Percentiles rank a stretch among this genome's conserved stretches.
Evolutionary conservation across 2,888 invertebrate genomes (phyloP).

Genomic region (Drosophila aldrichi): DNA sequence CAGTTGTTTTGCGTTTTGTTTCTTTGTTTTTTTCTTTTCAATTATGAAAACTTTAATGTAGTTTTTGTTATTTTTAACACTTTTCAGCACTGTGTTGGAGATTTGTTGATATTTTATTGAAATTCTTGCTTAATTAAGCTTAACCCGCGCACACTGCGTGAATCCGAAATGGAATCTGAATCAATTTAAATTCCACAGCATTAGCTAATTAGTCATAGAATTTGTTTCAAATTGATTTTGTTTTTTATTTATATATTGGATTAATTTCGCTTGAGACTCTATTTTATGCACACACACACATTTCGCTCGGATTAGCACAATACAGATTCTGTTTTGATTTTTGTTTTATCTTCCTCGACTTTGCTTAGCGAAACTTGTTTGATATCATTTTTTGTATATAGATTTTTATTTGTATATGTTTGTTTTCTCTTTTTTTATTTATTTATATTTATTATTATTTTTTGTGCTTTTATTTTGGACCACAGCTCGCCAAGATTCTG

Average conservation of each 20-base stretch:
- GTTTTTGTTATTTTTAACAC: constrained; percentile 22
- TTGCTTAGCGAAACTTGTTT: constrained; percentile 44
- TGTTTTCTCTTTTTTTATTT: neutral
- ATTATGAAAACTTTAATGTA: constrained; percentile 15
- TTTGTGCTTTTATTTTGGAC: constrained; percentile 23
- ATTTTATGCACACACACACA: constrained; percentile 67
- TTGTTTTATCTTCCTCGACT: constrained; percentile 48
- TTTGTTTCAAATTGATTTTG: constrained; percentile 16
- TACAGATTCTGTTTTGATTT: constrained; percentile 53
- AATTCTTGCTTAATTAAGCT: constrained; percentile 48
- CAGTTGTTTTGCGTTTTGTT: constrained; percentile 11
- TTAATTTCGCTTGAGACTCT: constrained; percentile 39
- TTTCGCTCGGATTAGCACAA: constrained; percentile 66
- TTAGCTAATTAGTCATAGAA: constrained; percentile 70
- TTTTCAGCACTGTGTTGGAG: constrained; percentile 42
- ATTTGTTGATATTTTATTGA: constrained; percentile 54
- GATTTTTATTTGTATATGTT: constrained; percentile 16
- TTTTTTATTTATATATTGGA: constrained; percentile 3
- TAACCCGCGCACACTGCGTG: constrained; percentile 14
- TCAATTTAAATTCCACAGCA: constrained; percentile 67
- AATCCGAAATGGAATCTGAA: constrained; percentile 21
- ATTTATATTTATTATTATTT: constrained; percentile 21
- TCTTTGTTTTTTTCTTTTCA: constrained; percentile 20
- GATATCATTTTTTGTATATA: constrained; percentile 7
- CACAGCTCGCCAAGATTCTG: constrained; percentile 32